Base-by-base conservation (phyloP, 2,888 invertebrate species). In the Dynastes tityus region DNA sequence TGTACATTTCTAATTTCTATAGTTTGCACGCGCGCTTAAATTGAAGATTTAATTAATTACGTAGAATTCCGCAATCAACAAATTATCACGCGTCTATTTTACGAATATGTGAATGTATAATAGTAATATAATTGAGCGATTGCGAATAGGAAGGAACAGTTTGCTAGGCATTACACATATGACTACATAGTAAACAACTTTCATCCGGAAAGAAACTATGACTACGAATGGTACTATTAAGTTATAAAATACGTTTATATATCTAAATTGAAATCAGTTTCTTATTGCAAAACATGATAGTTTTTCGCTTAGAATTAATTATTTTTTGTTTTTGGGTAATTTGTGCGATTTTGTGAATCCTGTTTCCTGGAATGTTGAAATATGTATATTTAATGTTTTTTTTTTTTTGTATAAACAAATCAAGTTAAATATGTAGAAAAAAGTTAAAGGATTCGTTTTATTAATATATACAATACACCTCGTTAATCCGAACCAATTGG, bases 141-240 rank as follows among this genome's bases (percentile, higher is more conserved):
- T 8, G 11, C 11, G 45, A 11, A 45, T 45, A 45, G 45, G 45
- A 45, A 45, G 45, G 45, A 45, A 45, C 45, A n/a, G 16, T 53
- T n/a, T 53, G 53, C 13, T 53, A 53, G 22, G 53, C 13, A 6
- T 51, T 53, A 53, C 53, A 53, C 16, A 53, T 53, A 16, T 4
- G 13, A 16, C n/a, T 53, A 16, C 53, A 53, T n/a, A 16, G 6
- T 13, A 53, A 16, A 16, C 16, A 53, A 53, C 16, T 53, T 53
- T 53, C 53, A 53, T 53, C 53, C 53, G 53, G 53, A 16, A 53
- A 53, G 53, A 53, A 53, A 53, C n/a, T 53, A 53, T 53, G n/a
- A 53, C n/a, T 53, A n/a, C 16, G 13, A 53, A 53, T 53, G n/a
- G 16, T 5, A 53, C 4, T 16, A 53, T 53, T 53, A 51, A 2